Evolutionary conservation across 1,140 invertebrate species (phyloP).

Genomic region (Akabosia matsudoensis): DNA sequence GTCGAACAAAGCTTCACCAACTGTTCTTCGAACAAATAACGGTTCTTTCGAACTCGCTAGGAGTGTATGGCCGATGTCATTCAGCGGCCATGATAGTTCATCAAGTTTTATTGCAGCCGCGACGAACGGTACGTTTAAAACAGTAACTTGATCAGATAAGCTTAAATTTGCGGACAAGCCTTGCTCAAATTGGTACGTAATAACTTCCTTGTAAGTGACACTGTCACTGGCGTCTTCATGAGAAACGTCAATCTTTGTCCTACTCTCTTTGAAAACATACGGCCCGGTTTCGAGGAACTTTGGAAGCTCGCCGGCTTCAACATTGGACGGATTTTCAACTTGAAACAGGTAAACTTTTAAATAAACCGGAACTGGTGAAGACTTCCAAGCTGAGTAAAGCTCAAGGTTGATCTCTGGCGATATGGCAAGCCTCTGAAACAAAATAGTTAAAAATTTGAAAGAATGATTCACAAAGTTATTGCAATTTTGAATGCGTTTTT

Average conservation of each 20-base stretch:
- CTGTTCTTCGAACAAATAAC: not conserved
- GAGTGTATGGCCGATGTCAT: not conserved
- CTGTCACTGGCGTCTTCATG: conserved; percentile 20
- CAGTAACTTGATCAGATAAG: conserved; percentile 30
- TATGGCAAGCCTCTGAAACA: not conserved
- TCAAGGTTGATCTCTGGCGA: not conserved
- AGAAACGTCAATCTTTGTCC: not conserved
- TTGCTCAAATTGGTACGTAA: conserved; percentile 25
- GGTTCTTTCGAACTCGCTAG: not conserved
- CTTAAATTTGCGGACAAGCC: conserved; percentile 19
- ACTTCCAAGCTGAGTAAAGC: not conserved
- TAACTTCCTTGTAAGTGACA: conserved; percentile 18
- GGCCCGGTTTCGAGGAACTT: conserved; percentile 31
- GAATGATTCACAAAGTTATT: too few species aligned
- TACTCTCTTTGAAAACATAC: conserved; percentile 31
- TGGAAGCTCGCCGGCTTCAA: conserved; percentile 40
- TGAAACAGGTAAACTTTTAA: conserved; percentile 57
- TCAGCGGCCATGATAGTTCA: not conserved
- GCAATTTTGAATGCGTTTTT: too few species aligned
- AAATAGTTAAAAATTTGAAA: too few species aligned
- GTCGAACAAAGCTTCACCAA: not conserved
- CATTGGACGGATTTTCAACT: conserved; percentile 54
- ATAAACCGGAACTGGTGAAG: conserved; percentile 52
- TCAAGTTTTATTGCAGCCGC: not conserved
- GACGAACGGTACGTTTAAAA: conserved; percentile 26